Percentiles rank a stretch among this genome's conserved stretches.
Conservation (phyloP, 2,888 invertebrate species). For the Drosophila anomalata region DNA sequence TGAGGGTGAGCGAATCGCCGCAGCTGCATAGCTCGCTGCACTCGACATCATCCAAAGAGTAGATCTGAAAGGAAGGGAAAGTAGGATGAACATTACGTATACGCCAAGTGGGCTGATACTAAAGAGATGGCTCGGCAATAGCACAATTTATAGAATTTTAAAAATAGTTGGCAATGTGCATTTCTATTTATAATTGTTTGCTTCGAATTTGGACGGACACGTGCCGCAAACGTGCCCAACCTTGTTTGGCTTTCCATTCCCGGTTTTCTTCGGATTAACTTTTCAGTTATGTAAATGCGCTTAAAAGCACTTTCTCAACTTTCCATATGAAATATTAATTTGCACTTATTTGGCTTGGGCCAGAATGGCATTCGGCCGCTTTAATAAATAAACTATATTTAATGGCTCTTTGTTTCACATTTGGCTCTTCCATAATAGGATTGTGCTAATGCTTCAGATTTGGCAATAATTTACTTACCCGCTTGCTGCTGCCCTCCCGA, state of each 20-base stretch:
- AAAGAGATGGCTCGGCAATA: conserved; percentile 40
- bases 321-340: conserved; percentile 43
- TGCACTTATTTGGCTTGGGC: conserved; percentile 24
- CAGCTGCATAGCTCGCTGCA: conserved; percentile 96
- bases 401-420: not conserved
- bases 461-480: conserved; percentile 86
- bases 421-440: not conserved
- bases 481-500: conserved; percentile 92
- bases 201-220: conserved; percentile 44
- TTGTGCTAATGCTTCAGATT: not conserved
- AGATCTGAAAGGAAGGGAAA: conserved; percentile 76
- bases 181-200: conserved; percentile 13
- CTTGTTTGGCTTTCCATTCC: conserved; percentile 10
- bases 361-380: conserved; percentile 1
- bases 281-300: conserved; percentile 65
- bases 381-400: conserved; percentile 1
- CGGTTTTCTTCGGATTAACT: conserved; percentile 44
- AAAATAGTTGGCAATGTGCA: not conserved
- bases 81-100: conserved; percentile 56
- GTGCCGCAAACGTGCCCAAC: conserved; percentile 38
- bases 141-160: conserved; percentile 15
- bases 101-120: conserved; percentile 49
- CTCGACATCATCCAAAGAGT: conserved; percentile 90
- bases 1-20: conserved; percentile 89
- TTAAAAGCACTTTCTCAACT: conserved; percentile 55